Percentiles rank a stretch among this genome's conserved stretches.
Evolutionary conservation across 1,140 invertebrate genomes (phyloP).

Genomic region (Pentalonia nigronervosa): DNA sequence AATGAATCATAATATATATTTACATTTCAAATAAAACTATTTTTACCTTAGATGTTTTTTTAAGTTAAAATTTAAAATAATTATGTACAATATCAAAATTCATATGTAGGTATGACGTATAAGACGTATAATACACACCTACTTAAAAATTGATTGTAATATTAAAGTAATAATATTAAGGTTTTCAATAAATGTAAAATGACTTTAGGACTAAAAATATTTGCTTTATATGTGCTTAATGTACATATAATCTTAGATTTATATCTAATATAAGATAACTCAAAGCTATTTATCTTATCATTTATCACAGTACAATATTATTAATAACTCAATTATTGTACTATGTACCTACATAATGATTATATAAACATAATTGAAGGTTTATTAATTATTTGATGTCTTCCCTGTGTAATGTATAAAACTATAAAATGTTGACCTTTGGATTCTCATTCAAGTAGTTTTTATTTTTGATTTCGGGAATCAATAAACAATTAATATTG

Average conservation of each 20-base stretch:
- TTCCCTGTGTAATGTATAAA: neutral
- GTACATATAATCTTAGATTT: neutral
- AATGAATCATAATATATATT: neutral
- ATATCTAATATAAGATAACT: neutral
- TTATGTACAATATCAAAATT: neutral
- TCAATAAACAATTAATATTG: neutral
- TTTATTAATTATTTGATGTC: neutral
- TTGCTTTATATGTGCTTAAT: neutral
- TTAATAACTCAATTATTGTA: slow-evolving; percentile 4
- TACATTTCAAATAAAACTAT: slow-evolving; percentile 18
- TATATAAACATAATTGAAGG: neutral
- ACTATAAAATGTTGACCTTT: neutral
- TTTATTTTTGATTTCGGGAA: neutral
- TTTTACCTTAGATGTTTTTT: neutral
- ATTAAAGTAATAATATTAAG: neutral
- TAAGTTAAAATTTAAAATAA: neutral
- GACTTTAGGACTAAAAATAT: neutral
- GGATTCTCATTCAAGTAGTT: slow-evolving; percentile 23
- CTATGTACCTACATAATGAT: neutral
- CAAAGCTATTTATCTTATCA: neutral
- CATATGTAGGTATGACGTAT: neutral
- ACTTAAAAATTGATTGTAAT: neutral
- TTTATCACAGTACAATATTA: neutral
- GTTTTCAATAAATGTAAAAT: slow-evolving; percentile 10
- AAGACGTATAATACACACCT: neutral